Evolutionary conservation across 1,140 invertebrate species (phyloP), one percentile per base, ranked within the genome.

Genomic region (Euwallacea similis): DNA sequence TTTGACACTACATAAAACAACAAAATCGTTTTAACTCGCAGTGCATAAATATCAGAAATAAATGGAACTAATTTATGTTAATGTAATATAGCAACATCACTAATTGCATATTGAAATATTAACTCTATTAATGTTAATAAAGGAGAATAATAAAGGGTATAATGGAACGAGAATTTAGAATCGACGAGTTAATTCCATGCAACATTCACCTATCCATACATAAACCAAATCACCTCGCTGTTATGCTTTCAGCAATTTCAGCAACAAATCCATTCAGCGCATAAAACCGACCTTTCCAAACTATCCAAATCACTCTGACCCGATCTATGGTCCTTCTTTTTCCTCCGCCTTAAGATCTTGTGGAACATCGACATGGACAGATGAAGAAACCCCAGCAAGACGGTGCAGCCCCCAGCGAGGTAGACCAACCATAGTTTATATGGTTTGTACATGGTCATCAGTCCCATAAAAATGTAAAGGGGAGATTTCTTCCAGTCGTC

Each of bases 351-450:
- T 41, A 70, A 21, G n/a, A 69, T 60, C 42, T 66, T 73, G 7
- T 66, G 70, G 41, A 75, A 76, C 44, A 81, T 77, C 7, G 76
- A 77, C 43, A 79, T 62, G 7, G 78, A 15, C 8, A 80, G 46
- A 71, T 81, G 77, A 16, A 79, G 71, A n/a, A 79, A 41, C 8
- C 79, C 79, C n/a, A 81, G 61, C 1, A 72, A 67, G 33, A 81
- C 73, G 13, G 80, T 60, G 56, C 77, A 76, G 15, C 75, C 77
- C 8, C 75, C 77, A 9, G 76, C 79, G 4, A 79, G 74, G 69
- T 81, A 81, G 7, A 79, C 79, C 21, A 81, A 66, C 80, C 80
- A 81, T 15, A 81, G 66, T 68, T 76, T 77, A 64, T 80, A 75
- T 11, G 79, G 80, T 72, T 76, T 80, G 43, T 79, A 68, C 53